Evolutionary conservation across 1,140 invertebrate species (phyloP), one percentile per base, ranked within the genome.

Genomic region (Ptiloglossa arizonensis): DNA sequence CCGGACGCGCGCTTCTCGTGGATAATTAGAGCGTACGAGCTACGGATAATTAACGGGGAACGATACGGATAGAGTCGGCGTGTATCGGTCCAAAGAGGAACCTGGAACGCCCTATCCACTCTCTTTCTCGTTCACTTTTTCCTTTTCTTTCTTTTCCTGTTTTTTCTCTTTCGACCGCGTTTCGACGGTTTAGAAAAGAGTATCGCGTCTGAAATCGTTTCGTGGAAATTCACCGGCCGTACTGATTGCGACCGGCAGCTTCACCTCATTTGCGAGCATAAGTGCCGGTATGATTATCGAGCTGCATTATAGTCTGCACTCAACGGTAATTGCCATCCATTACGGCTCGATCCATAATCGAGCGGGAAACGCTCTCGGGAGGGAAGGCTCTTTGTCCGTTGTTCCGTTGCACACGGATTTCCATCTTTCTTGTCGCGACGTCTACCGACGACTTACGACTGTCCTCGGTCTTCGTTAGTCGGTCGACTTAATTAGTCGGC

Each of bases 291-390:
- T 75, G 73, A 85, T 85, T 84, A 85, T 85, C 82, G 82, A 71
- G 79, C 84, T 78, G 79, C 80, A 81, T 85, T 85, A 81, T 83
- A 72, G 69, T 79, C 79, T 56, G 79, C 79, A 85, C 83, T 85
- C 82, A 85, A 69, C 69, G 67, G 79, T 84, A 84, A 85, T 85
- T 81, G 83, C 82, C 74, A 81, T 85, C 83, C 83, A 85, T 85
- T 85, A 85, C 69, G 56, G 60, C 74, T 64, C 79, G 82, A 85
- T 85, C 73, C 60, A 81, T 81, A 84, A 75, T 68, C 60, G 73
- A 85, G 71, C 57, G 66, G 74, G 82, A 79, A 74, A 50, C 83
- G 69, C 44, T 71, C 69, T 56, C 62, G 56, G 50, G 68, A 71
- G n/a, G n/a, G 82, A 64, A 46, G 52, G 59, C 79, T 85, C 83